Base-by-base conservation (phyloP, 2,113 vertebrate species). In the Lucifuga dentata region DNA sequence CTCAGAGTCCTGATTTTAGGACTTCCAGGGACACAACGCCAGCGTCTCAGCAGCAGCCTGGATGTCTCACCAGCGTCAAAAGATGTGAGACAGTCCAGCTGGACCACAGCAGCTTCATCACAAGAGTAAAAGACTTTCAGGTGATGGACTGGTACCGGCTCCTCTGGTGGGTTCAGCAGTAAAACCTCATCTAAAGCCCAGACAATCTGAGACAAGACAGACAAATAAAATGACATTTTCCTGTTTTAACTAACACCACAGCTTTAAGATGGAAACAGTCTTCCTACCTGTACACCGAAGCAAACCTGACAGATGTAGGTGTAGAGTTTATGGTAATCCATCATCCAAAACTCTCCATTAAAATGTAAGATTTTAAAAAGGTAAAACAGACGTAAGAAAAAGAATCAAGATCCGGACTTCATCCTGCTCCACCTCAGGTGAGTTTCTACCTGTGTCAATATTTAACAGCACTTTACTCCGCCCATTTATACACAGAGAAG, bases 161-260 rank as follows among this genome's bases (percentile, higher is more conserved):
- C 79, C 39, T 74, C 29, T 32, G 92, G 90, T n/a, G 92, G 91
- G 62, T 92, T 92, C 19, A 93, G 62, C 53, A 94, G 71, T 0
- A 8, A 65, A 52, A 94, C 83, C 1, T 81, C 5, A 29, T 90
- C 86, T 16, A 68, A 32, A 46, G 53, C 43, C 35, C 57, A 65
- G 19, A 73, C 75, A 1, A 86, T 17, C 90, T 91, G 73, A 12
- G 32, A 45, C 12, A 66, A 23, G 12, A 68, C 29, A 66, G 7
- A 13, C 5, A 53, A 3, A 21, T 0, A 11, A 51, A 24, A 5
- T 1, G 8, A 68, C 8, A 8, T n/a, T n/a, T n/a, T n/a, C n/a
- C 3, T 7, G 20, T 12, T 10, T 39, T 16, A 63, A 13, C 51
- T 17, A 56, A 13, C 2, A 26, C 6, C 7, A 48, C n/a, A n/a